These are phyloP conservation scores for Watsonalla binaria DNA, from an alignment of 2,888 invertebrate species.

Conservation along the genomic window DNA sequence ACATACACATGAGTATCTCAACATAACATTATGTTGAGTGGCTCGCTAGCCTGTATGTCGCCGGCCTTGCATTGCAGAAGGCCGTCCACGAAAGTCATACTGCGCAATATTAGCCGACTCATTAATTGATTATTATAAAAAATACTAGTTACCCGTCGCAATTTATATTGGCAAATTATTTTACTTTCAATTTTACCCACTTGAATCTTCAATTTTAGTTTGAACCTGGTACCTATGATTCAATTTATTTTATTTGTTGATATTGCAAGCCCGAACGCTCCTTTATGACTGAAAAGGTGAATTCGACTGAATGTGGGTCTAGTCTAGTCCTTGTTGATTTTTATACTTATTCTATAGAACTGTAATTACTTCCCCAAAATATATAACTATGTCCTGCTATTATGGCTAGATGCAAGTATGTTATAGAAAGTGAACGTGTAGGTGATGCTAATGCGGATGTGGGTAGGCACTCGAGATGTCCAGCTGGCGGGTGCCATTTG, in stretches of 20 bases:
- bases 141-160: slow-evolving; percentile 22
- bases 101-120: slow-evolving; percentile 30
- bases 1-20: slow-evolving; percentile 7
- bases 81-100: slow-evolving; percentile 47
- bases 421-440: slow-evolving; percentile 44
- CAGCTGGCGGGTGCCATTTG: slow-evolving; percentile 14
- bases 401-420: slow-evolving; percentile 4
- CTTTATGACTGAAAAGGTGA: too few relatives aligned
- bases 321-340: too few relatives aligned
- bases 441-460: slow-evolving; percentile 31
- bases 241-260: too few relatives aligned
- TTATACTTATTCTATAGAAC: too few relatives aligned
- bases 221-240: too few relatives aligned
- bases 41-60: slow-evolving; percentile 55
- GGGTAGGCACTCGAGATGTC: slow-evolving; percentile 33
- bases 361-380: too few relatives aligned
- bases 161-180: background rate
- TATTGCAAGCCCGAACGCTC: too few relatives aligned
- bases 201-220: too few relatives aligned
- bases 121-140: slow-evolving; percentile 44
- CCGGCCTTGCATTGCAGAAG: slow-evolving; percentile 63
- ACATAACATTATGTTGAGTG: slow-evolving; percentile 13
- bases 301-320: too few relatives aligned
- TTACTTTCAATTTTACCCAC: background rate
- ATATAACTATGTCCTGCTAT: too few relatives aligned